Conservation (phyloP, 2,113 vertebrate genomes). For the Alces alces region DNA sequence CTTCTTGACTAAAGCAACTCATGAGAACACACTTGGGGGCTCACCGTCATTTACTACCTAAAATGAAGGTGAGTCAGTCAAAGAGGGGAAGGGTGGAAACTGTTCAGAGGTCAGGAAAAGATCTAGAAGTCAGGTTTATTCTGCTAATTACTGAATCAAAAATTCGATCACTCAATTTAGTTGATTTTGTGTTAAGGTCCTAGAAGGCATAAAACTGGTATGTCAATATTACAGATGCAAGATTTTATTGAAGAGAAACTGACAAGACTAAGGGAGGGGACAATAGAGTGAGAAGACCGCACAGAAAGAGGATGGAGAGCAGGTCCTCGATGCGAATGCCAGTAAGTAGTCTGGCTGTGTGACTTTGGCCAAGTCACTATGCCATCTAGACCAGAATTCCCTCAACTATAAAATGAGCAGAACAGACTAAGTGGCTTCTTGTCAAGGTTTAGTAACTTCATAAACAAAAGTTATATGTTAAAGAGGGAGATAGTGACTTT, state of each 20-base stretch:
- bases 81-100: neutral
- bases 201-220: neutral
- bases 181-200: neutral
- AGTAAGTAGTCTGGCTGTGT: neutral
- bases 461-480: neutral
- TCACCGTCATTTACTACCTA: neutral
- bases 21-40: neutral
- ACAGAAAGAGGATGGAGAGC: neutral
- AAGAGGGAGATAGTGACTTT: neutral
- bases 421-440: neutral
- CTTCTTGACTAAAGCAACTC: neutral
- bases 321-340: neutral
- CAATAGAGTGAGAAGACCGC: neutral
- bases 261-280: neutral
- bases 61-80: neutral
- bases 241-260: neutral
- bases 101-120: neutral
- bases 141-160: neutral
- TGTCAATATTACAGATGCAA: neutral
- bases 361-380: neutral
- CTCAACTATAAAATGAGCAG: neutral
- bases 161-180: neutral
- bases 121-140: conserved; percentile 2
- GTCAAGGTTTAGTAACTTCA: neutral
- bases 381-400: neutral